Base-by-base conservation (phyloP, 2,888 invertebrate genomes). In the Cephonodes hylas region DNA sequence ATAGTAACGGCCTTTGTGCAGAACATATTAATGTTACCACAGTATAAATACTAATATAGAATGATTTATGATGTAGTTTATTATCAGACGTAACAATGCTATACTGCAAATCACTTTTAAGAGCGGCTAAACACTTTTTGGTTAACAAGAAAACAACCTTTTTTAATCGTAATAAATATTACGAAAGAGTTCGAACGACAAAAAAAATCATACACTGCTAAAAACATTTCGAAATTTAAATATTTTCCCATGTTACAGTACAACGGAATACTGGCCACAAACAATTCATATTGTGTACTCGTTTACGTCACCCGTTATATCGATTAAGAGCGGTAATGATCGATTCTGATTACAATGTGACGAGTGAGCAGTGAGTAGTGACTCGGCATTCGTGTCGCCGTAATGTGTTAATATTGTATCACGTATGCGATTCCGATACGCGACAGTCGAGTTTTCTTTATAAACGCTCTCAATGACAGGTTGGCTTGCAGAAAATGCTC, bases 251-350 rank as follows among this genome's bases (percentile, higher is more conserved):
- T n/a, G n/a, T n/a, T n/a, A n/a, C 8, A 44, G 44, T 44, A 44
- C 18, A 45, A 45, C n/a, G n/a, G n/a, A n/a, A n/a, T n/a, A n/a
- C n/a, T n/a, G n/a, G n/a, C n/a, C n/a, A n/a, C 10, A 23, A 23
- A 46, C 38, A 38, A 38, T n/a, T n/a, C n/a, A 46, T 23, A 46
- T 23, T 22, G 45, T 23, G 22, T 23, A 23, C 23, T 4, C 13
- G 7, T 20, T 2, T 23, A n/a, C 45, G 13, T 58, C 60, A 63
- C 38, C 77, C 73, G 78, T 74, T 78, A 76, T 42, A 71, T 74
- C 77, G 73, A 79, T 78, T 76, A 72, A 68, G 78, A 74, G 65
- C 70, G 73, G 71, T 68, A 71, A 69, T 66, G 67, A 77, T 72
- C 75, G 72, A 70, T 76, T 70, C 67, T 65, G 62, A 44, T 66